Base-by-base conservation (phyloP, 2,797 vertebrate species). In the Acanthiza pusilla region DNA sequence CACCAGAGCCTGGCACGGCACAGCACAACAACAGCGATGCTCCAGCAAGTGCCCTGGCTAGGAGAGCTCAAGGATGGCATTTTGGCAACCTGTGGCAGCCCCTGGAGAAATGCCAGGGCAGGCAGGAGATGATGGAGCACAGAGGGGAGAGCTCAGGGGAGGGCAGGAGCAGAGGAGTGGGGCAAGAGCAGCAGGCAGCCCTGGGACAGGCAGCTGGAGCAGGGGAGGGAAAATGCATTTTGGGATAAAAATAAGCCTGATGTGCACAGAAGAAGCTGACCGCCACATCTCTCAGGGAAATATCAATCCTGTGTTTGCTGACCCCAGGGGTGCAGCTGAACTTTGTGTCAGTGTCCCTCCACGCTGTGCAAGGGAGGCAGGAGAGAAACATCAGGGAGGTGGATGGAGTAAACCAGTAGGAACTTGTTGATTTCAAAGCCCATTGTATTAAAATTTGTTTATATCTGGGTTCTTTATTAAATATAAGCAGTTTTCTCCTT, bases 361-460 rank as follows among this genome's bases (percentile, higher is more conserved):
- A 0, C 0, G 0, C 18, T 60, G 67, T 30, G 7, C 14, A 22
- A 0, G 13, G 75, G 72, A 17, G 30, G 43, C 29, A 36, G 68
- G 84, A 81, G 47, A 65, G 70, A 91, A 91, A 22, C 25, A 0
- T 65, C 58, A 29, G 71, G 60, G 70, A 88, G 48, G 65, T 62
- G 19, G 58, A 58, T 36, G 81, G 72, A 94, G 50, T 43, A 91
- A 93, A 75, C 54, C 84, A 88, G 88, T 75, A 96, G 87, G 90
- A 97, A 83, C 71, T 40, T 47, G 6, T 75, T 0, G 11, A 80
- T 91, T 94, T 85, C 66, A 66, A 94, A 95, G 74, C 48, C 67
- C 85, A 82, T 92, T 97, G 96, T 96, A 97, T 96, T 97, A 83
- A 97, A 97, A 97, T 90, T 93, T 95, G 96, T 98, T 98, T 98